Base-by-base conservation (phyloP, 2,888 invertebrate genomes). In the Helicoverpa assulta region DNA sequence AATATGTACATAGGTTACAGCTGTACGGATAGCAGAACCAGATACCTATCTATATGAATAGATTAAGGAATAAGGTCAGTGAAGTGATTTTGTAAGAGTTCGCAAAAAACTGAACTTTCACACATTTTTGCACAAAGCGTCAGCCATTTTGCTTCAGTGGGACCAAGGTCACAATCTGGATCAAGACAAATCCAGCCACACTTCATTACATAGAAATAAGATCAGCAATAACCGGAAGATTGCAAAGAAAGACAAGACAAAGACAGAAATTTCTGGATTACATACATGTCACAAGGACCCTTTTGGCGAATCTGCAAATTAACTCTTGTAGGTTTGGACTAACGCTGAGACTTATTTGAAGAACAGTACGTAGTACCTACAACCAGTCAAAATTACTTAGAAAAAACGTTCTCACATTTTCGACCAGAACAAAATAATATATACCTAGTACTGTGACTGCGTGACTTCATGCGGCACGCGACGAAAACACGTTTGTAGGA, bases 401-500 rank as follows among this genome's bases (percentile, higher is more conserved):
- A n/a, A n/a, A 47, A 47, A 47, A n/a, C 6, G n/a, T 47, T n/a
- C 10, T 29, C 5, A 47, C 54, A 74, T 40, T 19, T 51, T 56
- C 40, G 29, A n/a, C n/a, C 43, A 52, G 40, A 47, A 56, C 21
- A 56, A 55, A 55, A 70, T 52, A 33, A n/a, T 26, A 18, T 47
- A 33, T 14, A n/a, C n/a, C 58, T 29, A 19, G 40, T 2, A 58
- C 19, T 29, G 29, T 76, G 18, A 76, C 43, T 56, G 37, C 57
- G 51, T 76, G 70, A 19, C 33, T 68, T 5, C 33, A n/a, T 19
- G 10, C 10, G 12, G 10, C 76, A 33, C 40, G 50, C 37, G 16
- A 65, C 74, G 51, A 68, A 18, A 56, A 56, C 21, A 56, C 55
- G 40, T 67, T 21, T 54, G 18, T 18, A 7, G 19, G 18, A 43